A percentile compares a stretch with the other conserved stretches of the same genome.
Conservation (phyloP, 2,113 vertebrate species). For the Hippopotamus amphibius region DNA sequence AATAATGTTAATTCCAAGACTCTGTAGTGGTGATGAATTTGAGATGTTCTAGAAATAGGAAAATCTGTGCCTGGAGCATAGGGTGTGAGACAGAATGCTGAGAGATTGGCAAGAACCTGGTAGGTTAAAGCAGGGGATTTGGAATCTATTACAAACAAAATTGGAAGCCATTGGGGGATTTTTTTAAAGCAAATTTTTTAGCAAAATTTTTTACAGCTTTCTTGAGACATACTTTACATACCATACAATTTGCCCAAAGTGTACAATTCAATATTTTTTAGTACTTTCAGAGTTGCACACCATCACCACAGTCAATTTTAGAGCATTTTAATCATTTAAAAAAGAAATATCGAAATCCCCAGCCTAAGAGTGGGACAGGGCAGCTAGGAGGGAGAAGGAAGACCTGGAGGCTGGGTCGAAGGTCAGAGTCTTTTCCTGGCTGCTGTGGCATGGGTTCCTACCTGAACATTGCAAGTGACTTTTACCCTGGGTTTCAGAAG, state of each 20-base stretch:
- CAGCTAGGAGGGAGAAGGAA: no score
- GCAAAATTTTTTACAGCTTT: not conserved
- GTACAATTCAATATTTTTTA: not conserved
- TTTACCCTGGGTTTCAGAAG: no score
- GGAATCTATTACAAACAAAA: conserved; percentile 35
- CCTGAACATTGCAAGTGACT: no score
- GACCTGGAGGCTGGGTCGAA: no score
- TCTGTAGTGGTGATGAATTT: not conserved
- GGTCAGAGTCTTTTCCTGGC: no score
- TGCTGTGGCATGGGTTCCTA: no score
- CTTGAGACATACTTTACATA: not conserved
- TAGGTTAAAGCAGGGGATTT: not conserved
- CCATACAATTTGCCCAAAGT: not conserved
- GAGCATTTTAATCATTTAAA: not conserved
- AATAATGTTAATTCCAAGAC: not conserved
- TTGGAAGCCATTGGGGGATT: not conserved
- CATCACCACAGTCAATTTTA: not conserved
- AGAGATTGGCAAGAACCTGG: not conserved
- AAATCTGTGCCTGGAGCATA: not conserved
- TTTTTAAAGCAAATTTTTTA: not conserved
- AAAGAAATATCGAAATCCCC: not conserved
- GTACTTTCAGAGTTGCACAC: not conserved
- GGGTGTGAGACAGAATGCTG: not conserved
- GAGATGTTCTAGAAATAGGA: conserved; percentile 24
- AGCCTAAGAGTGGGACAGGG: no score